Evolutionary conservation across 2,113 vertebrate genomes (phyloP), one percentile per base, ranked within the genome.

Genomic region (Lasiurus borealis): DNA sequence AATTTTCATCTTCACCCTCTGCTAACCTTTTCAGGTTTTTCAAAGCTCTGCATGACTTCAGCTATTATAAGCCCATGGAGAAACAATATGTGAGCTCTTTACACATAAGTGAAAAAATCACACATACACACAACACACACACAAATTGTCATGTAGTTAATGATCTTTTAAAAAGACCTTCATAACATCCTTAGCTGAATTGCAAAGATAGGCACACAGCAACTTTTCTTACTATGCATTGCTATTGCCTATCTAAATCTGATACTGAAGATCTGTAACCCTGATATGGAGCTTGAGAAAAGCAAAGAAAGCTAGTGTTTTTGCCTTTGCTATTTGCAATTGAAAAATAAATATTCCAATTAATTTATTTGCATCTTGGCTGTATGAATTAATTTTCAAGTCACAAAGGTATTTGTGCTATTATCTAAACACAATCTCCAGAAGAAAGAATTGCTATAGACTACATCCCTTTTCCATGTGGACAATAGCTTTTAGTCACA

Each of bases 1-100:
- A 54, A 54, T 72, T 89, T 97, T 93, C 4, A 84, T 76, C 21
- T 87, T 90, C 27, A 72, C 34, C 57, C 21, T 93, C 25, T 57
- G 5, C 36, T 85, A 87, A 90, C 3, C 27, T 80, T 13, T 85
- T 83, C 18, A 83, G 25, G 29, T 90, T 88, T 95, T 84, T 81
- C 14, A 57, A 73, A 89, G 46, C 11, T 48, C 31, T 73, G n/a
- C 6, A 85, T 73, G 9, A 86, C 25, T 83, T 89, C 52, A 86
- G 25, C 31, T 57, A 14, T 59, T 77, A 3, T 25, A 54, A 11
- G 5, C 6, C 27, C 54, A 69, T 21, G 86, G 66, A 86, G 50
- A 94, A 72, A 88, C 5, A 62, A 66, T 52, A 64, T 48, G 14
- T 36, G 25, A 93, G 6, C 12, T 50, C 50, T 84, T 92, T 62